These are phyloP conservation scores for Metallyticus violacea DNA, from an alignment of 2,888 invertebrate species.

Conservation along the genomic window DNA sequence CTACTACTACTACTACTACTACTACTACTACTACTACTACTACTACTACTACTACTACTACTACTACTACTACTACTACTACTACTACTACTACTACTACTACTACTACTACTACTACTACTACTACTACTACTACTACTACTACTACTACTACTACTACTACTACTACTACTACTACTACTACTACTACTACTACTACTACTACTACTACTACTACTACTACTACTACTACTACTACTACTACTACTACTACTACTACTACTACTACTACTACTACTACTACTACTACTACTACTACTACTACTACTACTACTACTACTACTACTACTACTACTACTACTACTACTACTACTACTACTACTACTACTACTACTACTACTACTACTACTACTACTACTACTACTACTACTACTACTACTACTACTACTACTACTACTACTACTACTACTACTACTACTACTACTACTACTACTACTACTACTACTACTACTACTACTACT, in stretches of 20 bases:
- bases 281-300: constrained; percentile 7
- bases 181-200: constrained; percentile 7
- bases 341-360: background rate
- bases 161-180: constrained; percentile 7
- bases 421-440: background rate
- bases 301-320: background rate
- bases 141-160: constrained; percentile 7
- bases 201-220: constrained; percentile 7
- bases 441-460: background rate
- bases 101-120: constrained; percentile 7
- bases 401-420: background rate
- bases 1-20: constrained; percentile 7
- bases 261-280: constrained; percentile 2
- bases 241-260: constrained; percentile 7
- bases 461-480: background rate
- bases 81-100: constrained; percentile 7
- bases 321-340: background rate
- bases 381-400: background rate
- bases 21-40: constrained; percentile 7
- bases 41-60: constrained; percentile 7
- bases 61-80: constrained; percentile 7
- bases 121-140: constrained; percentile 7
- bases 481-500: background rate
- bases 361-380: background rate
- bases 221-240: constrained; percentile 7